Evolutionary conservation across 1,140 invertebrate genomes (phyloP), one percentile per base, ranked within the genome.

Genomic region (Streblospio benedicti): DNA sequence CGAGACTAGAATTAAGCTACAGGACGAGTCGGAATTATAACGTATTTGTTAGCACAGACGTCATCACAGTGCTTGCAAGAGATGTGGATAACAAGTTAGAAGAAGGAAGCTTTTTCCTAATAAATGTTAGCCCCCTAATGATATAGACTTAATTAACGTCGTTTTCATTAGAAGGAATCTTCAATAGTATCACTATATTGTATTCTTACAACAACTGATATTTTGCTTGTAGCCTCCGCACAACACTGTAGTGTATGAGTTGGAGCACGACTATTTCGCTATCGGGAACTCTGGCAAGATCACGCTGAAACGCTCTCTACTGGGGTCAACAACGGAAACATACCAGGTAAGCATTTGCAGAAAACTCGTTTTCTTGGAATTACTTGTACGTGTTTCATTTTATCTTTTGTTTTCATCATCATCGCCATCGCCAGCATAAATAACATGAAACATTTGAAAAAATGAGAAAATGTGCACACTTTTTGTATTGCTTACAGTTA

Each of bases 281-380:
- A 65, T 73, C 1, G 27, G 56, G 9, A 43, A 52, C 33, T 68
- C 70, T 62, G 58, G 61, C 18, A 67, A 66, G 3, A 63, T 54
- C 32, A 67, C 70, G 25, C n/a, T 32, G 4, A 52, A 57, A 31
- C 32, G 35, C 2, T 55, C 66, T 1, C 28, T 30, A 1, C 18
- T 49, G 4, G 56, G 47, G 53, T 56, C 56, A 12, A 56, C 28
- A 9, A 50, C 61, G 16, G 44, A 32, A 31, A 61, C 61, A 20
- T 43, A 60, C 45, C 27, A 6, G 43, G 49, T 59, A 35, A 43
- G 18, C 6, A 23, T 47, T 30, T 47, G 50, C n/a, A 20, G 33
- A 31, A 45, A 44, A 4, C 27, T 1, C 16, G 31, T 4, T 6
- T 12, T 41, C 16, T 3, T 59, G 32, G 1, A 27, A 12, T 28